Conservation (phyloP, 2,113 vertebrate species). For the Pungitius pungitius region DNA sequence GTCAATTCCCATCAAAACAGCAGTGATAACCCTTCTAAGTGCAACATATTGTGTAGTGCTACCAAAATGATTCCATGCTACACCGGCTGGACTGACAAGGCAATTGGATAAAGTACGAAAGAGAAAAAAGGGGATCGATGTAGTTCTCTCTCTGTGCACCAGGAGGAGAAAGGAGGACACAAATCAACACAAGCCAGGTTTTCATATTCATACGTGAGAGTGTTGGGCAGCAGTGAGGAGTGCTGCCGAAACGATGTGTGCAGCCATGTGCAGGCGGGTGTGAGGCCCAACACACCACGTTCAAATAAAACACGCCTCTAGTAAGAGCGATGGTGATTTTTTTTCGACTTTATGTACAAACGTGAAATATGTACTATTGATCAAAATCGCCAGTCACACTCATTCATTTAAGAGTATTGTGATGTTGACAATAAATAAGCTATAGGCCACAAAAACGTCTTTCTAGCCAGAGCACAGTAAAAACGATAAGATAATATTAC, state of each 20-base stretch:
- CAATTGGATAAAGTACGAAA: neutral
- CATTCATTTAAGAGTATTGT: no score
- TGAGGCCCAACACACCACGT: no score
- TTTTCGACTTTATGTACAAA: no score
- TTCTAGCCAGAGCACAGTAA: no score
- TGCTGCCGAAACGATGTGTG: neutral
- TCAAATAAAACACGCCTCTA: no score
- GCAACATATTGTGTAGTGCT: neutral
- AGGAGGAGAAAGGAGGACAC: neutral
- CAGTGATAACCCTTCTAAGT: neutral
- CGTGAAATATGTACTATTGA: no score
- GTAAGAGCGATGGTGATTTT: no score
- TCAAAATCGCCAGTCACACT: no score
- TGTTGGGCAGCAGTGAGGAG: neutral
- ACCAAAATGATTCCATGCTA: neutral
- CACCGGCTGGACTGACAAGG: neutral
- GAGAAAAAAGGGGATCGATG: neutral
- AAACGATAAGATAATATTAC: no score
- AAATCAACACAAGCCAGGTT: neutral
- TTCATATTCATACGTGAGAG: neutral
- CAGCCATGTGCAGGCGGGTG: neutral
- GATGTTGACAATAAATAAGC: no score
- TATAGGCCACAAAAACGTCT: no score
- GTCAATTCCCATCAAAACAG: no score
- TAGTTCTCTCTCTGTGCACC: constrained; percentile 2